A percentile compares a stretch with the other conserved stretches of the same genome.
phyloP scores from a whole-genome alignment of 1,140 invertebrate species.

The Thaumetopoea pityocampa region DNA sequence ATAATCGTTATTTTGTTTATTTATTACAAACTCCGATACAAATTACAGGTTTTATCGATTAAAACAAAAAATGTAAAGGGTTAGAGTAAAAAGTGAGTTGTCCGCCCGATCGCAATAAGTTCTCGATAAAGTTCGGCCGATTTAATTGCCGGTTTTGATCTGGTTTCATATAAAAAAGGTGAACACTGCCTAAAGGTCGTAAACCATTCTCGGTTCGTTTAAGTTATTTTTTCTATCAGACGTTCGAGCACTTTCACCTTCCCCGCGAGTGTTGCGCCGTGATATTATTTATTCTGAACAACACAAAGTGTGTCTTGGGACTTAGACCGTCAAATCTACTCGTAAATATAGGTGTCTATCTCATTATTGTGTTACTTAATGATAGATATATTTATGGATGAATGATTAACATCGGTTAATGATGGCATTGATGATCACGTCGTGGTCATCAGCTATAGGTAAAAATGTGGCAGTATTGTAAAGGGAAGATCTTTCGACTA shows the following conservation, averaged over 20 bases:
- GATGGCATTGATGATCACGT: no score
- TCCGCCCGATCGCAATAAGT: conserved; percentile 73
- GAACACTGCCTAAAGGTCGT: conserved; percentile 61
- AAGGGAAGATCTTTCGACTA: no score
- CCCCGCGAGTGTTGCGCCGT: conserved; percentile 40
- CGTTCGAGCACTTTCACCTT: conserved; percentile 66
- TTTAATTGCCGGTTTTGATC: conserved; percentile 75
- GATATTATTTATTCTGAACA: conserved; percentile 59
- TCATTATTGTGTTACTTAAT: conserved; percentile 48
- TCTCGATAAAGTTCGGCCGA: conserved; percentile 73
- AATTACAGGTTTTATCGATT: conserved; percentile 72
- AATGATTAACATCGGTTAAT: no score
- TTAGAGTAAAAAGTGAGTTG: conserved; percentile 73
- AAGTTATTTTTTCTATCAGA: conserved; percentile 56
- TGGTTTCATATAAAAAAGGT: conserved; percentile 75
- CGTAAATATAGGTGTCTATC: no score
- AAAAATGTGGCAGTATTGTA: no score
- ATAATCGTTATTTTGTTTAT: conserved; percentile 76
- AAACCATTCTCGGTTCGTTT: conserved; percentile 56
- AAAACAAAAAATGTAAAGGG: conserved; percentile 67
- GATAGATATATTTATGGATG: no score
- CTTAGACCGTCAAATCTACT: conserved; percentile 56
- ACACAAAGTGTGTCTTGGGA: conserved; percentile 30
- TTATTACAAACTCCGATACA: conserved; percentile 70
- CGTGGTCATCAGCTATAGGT: no score